A percentile compares a stretch with the other conserved stretches of the same genome.
phyloP scores from a whole-genome alignment of 2,797 vertebrate species.

The Anas bahamensis region DNA sequence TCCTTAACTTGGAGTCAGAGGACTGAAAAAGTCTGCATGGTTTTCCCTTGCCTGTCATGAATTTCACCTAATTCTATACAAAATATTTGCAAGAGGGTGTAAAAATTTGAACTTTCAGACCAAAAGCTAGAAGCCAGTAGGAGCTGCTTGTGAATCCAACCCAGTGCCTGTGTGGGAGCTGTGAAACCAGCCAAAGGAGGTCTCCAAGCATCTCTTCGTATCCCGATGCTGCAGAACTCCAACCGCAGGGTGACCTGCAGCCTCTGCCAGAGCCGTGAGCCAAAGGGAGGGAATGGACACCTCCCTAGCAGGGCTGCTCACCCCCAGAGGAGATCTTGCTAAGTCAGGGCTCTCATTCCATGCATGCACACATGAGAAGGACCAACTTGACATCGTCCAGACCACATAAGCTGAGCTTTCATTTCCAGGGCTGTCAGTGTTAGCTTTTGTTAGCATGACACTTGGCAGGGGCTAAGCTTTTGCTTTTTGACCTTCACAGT shows the following conservation, averaged over 20 bases:
- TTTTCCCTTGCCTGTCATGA: background rate
- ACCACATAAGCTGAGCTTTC: background rate
- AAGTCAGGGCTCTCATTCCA: background rate
- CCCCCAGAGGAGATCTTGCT: background rate
- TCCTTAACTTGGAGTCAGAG: background rate
- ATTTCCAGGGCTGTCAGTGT: background rate
- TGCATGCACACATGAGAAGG: background rate
- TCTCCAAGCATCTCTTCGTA: background rate
- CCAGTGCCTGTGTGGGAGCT: background rate
- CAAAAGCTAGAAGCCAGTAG: background rate
- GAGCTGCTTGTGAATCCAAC: background rate
- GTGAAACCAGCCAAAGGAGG: background rate
- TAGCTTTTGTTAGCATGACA: background rate
- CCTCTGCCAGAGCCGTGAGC: fast-evolving
- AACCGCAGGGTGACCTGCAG: fast-evolving
- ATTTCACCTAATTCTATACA: background rate
- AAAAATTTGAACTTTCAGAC: background rate
- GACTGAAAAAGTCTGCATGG: background rate
- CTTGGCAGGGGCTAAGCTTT: background rate
- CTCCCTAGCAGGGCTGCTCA: fast-evolving
- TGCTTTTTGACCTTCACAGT: background rate
- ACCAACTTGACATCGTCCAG: background rate
- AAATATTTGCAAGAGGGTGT: background rate
- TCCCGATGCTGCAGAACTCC: background rate
- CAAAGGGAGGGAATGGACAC: fast-evolving